phyloP scores from a whole-genome alignment of 2,113 vertebrate genomes.

The Semnornis frantzii region DNA sequence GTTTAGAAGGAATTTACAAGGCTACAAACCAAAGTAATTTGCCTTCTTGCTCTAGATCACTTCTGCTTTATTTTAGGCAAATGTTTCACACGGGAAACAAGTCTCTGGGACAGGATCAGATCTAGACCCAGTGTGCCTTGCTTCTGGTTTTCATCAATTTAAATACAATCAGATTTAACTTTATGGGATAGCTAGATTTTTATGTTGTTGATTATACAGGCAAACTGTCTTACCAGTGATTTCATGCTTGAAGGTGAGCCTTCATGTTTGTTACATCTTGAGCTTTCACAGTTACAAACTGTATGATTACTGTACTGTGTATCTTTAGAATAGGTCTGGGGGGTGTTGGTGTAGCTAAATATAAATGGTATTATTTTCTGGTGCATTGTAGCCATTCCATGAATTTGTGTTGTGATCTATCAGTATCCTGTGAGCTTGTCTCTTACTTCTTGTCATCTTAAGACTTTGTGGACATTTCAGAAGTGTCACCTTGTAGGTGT shows the following conservation, averaged over 20 bases:
- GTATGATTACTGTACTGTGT: neutral
- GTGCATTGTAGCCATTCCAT: neutral
- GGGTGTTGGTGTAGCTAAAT: neutral
- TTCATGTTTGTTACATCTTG: neutral
- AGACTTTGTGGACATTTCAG: neutral
- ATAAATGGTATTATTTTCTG: neutral
- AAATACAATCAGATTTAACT: neutral
- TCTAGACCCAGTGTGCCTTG: neutral
- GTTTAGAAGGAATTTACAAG: neutral
- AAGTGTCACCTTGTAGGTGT: neutral
- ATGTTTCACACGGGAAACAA: neutral
- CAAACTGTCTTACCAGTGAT: neutral
- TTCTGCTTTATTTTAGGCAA: neutral
- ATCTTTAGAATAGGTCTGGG: neutral
- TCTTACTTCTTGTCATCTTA: neutral
- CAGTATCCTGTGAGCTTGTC: neutral
- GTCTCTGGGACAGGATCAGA: neutral
- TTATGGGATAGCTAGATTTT: neutral
- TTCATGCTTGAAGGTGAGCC: neutral
- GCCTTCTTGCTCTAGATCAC: neutral
- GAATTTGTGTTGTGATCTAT: neutral
- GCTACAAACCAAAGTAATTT: neutral
- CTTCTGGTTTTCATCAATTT: neutral
- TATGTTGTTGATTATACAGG: neutral
- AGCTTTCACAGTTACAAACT: neutral